Conservation (phyloP, 2,888 invertebrate species). For the Caenorhabditis plicata region DNA sequence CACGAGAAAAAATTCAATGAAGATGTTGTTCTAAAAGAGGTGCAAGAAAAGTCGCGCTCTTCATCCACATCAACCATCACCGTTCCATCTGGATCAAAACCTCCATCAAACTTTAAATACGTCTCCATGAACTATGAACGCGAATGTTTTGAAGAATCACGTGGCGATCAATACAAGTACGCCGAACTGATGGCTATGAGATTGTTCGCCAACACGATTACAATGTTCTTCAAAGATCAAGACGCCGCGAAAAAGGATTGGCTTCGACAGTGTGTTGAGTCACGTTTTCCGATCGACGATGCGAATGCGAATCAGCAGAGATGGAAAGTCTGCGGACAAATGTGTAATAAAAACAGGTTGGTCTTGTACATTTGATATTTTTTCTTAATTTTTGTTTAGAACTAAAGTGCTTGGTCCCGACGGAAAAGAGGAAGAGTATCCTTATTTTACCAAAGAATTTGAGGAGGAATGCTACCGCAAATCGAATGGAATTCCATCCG, state of each 20-base stretch:
- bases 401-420: slow-evolving; percentile 37
- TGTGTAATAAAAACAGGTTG: slow-evolving; percentile 41
- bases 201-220: slow-evolving; percentile 35
- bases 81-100: not conserved
- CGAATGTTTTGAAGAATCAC: slow-evolving; percentile 31
- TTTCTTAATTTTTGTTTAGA: no score
- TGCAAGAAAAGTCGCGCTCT: not conserved
- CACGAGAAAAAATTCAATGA: slow-evolving; percentile 1
- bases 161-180: slow-evolving; percentile 44
- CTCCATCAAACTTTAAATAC: slow-evolving; percentile 31
- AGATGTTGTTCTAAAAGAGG: slow-evolving; percentile 1
- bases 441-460: slow-evolving; percentile 37
- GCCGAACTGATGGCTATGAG: slow-evolving; percentile 44
- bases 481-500: slow-evolving; percentile 25
- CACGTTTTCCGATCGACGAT: slow-evolving; percentile 40
- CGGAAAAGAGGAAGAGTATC: slow-evolving; percentile 39
- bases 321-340: slow-evolving; percentile 48
- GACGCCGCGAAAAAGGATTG: slow-evolving; percentile 46
- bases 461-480: slow-evolving; percentile 41
- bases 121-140: slow-evolving; percentile 34
- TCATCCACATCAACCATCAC: not conserved
- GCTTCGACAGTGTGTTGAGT: slow-evolving; percentile 46
- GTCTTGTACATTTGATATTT: no score
- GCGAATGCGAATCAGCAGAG: slow-evolving; percentile 38
- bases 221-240: slow-evolving; percentile 48